A percentile compares a stretch with the other conserved stretches of the same genome.
phyloP scores from a whole-genome alignment of 1,140 invertebrate species.

The Diachasma alloeum region DNA sequence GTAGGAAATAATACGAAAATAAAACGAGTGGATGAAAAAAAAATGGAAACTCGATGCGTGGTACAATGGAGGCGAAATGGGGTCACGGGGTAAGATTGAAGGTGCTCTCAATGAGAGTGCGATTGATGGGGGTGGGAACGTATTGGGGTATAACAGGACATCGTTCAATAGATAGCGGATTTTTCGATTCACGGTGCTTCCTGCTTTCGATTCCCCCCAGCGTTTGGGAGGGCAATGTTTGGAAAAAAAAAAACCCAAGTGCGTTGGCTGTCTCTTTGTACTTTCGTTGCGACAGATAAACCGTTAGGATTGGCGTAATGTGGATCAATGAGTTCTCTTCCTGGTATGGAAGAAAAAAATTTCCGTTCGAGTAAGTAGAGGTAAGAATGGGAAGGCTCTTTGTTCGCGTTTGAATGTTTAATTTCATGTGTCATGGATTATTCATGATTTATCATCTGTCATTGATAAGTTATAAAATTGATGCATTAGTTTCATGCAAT shows the following conservation, averaged over 20 bases:
- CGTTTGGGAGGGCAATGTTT: too few species aligned
- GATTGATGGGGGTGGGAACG: constrained; percentile 41
- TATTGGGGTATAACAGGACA: not conserved
- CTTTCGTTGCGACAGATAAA: constrained; percentile 20
- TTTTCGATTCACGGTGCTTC: constrained; percentile 36
- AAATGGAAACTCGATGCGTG: constrained; percentile 38
- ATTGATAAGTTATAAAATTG: too few species aligned
- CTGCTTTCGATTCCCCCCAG: constrained; percentile 25
- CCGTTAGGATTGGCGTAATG: constrained; percentile 27
- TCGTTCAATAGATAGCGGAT: constrained; percentile 43
- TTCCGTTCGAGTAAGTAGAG: not conserved
- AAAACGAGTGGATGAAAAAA: not conserved
- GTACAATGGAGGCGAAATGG: constrained; percentile 39
- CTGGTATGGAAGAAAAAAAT: not conserved
- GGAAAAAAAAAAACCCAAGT: constrained; percentile 16
- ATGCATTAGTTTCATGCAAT: too few species aligned
- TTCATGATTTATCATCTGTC: too few species aligned
- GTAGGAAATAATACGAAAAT: not conserved
- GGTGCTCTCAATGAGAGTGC: constrained; percentile 44
- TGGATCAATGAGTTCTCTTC: constrained; percentile 9
- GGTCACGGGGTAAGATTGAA: constrained; percentile 51
- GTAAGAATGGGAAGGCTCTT: too few species aligned
- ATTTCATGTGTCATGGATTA: too few species aligned
- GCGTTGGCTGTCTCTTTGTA: not conserved
- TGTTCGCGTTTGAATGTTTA: too few species aligned